Evolutionary conservation across 2,797 vertebrate genomes (phyloP).

Genomic region (Chelidonichthys spinosus): DNA sequence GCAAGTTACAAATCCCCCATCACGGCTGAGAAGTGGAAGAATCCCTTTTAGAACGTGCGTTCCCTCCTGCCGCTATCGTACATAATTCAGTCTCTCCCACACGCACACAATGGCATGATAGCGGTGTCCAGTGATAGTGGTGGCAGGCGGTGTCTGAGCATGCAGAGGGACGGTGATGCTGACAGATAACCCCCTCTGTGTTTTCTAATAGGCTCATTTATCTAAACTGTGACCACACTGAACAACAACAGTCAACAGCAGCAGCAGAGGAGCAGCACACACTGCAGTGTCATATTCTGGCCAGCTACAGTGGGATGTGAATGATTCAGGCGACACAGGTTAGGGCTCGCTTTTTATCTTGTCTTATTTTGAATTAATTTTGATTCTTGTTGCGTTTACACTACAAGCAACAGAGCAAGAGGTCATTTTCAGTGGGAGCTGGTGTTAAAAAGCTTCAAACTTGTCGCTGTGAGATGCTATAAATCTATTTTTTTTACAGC

Average conservation of each 20-base stretch:
- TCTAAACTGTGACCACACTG: slow-evolving; percentile 74
- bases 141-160: slow-evolving; percentile 63
- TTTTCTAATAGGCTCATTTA: slow-evolving; percentile 81
- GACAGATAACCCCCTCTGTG: slow-evolving; percentile 76
- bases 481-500: too few relatives aligned
- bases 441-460: too few relatives aligned
- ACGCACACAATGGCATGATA: slow-evolving; percentile 17
- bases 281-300: slow-evolving; percentile 25
- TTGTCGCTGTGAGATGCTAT: too few relatives aligned
- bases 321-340: not conserved
- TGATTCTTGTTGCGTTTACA: not conserved
- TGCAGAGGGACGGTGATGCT: slow-evolving; percentile 58
- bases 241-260: slow-evolving; percentile 47
- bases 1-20: slow-evolving; percentile 19
- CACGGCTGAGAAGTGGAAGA: slow-evolving; percentile 9
- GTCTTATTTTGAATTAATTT: not conserved
- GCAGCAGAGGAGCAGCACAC: slow-evolving; percentile 9
- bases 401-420: too few relatives aligned
- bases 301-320: slow-evolving; percentile 13
- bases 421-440: too few relatives aligned
- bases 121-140: slow-evolving; percentile 56
- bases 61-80: slow-evolving; percentile 46
- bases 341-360: not conserved
- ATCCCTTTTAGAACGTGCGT: slow-evolving; percentile 27
- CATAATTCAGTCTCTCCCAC: slow-evolving; percentile 62